Conservation (phyloP, 2,113 vertebrate genomes). For the Ammodytes dubius region DNA sequence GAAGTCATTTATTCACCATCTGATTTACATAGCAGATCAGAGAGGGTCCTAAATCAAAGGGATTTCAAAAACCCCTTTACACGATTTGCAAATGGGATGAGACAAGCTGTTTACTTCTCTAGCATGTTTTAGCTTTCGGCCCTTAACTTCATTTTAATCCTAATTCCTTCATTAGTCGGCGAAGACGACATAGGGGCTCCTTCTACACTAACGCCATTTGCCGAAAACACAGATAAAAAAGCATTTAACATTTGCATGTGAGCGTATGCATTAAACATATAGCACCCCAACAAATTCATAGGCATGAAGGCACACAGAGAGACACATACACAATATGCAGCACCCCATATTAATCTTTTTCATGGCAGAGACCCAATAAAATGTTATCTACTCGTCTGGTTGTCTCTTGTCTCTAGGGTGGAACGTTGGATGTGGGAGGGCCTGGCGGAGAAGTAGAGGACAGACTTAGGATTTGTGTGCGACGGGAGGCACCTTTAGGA, state of each 20-base stretch:
- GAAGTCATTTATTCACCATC: conserved; percentile 75
- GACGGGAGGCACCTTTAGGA: conserved; percentile 66
- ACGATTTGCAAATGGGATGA: conserved; percentile 72
- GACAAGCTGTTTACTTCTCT: conserved; percentile 72
- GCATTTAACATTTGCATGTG: conserved; percentile 31
- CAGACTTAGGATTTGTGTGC: conserved; percentile 69
- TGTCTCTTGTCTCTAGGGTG: conserved; percentile 53
- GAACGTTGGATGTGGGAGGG: conserved; percentile 46
- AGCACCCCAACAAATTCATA: conserved; percentile 46
- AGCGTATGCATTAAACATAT: conserved; percentile 41
- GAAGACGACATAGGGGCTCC: conserved; percentile 43
- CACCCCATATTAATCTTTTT: conserved; percentile 51
- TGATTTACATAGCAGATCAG: conserved; percentile 76
- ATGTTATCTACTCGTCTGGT: conserved; percentile 60
- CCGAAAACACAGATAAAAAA: conserved; percentile 45
- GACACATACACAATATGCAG: conserved; percentile 34
- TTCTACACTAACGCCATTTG: conserved; percentile 59
- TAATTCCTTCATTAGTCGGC: conserved; percentile 69
- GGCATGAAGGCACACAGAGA: conserved; percentile 13
- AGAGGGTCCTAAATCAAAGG: conserved; percentile 63
- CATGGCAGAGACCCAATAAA: conserved; percentile 53
- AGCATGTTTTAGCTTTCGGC: conserved; percentile 66
- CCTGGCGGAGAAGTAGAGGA: conserved; percentile 42
- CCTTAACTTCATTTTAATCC: conserved; percentile 68
- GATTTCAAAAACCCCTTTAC: conserved; percentile 70